These are phyloP conservation scores for Apostichopus leukothele DNA, from an alignment of 53 echinoderm and acorn worm species.

Conservation along the genomic window DNA sequence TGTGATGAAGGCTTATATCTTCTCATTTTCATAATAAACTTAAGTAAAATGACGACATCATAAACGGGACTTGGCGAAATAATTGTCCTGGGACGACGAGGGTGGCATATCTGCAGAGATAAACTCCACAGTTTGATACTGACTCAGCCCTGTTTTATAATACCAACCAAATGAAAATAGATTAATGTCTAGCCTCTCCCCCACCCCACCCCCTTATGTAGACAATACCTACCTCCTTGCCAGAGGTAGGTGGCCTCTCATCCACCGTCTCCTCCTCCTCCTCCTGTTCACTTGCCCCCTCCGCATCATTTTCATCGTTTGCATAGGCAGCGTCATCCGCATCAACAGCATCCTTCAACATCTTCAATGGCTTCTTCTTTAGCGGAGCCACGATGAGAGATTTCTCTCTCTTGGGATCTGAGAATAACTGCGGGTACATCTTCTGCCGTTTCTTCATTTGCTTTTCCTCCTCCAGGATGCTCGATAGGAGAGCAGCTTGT, in stretches of 20 bases:
- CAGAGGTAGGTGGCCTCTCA: background rate
- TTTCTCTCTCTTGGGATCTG: constrained; percentile 73
- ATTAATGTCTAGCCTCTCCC: no score
- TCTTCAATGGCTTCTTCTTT: constrained; percentile 54
- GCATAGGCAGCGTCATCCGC: background rate
- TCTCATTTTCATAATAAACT: no score
- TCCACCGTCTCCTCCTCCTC: background rate
- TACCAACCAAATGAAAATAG: no score
- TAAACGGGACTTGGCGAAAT: no score
- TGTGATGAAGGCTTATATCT: no score
- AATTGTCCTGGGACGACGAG: no score
- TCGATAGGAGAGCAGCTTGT: constrained; percentile 79
- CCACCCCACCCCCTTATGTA: no score
- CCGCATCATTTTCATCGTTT: background rate
- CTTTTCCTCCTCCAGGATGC: constrained; percentile 80
- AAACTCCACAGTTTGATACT: no score
- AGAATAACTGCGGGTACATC: constrained; percentile 89
- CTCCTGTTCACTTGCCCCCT: background rate
- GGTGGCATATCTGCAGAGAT: no score
- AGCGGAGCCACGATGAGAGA: constrained; percentile 60
- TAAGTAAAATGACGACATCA: no score
- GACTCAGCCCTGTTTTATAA: no score
- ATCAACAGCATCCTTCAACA: constrained; percentile 8
- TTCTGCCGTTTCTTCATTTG: constrained; percentile 91
- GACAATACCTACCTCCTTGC: background rate